phyloP scores from a whole-genome alignment of 1,140 invertebrate genomes.

The Ceratoteleas bidentatus region DNA sequence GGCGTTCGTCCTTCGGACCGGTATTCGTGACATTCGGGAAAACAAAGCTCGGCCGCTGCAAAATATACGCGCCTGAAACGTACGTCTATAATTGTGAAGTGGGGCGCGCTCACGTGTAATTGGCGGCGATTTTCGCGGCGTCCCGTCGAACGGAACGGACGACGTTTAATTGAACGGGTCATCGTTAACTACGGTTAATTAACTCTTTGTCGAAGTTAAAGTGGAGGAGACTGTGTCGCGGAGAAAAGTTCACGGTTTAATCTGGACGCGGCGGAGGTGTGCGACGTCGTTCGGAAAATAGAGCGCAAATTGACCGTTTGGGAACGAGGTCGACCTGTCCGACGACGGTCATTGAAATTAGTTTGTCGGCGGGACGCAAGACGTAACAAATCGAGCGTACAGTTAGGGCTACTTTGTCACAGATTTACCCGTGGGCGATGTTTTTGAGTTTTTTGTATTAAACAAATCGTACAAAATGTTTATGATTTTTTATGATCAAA shows the following conservation, averaged over 20 bases:
- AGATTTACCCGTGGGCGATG: too few relatives aligned
- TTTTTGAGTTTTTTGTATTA: too few relatives aligned
- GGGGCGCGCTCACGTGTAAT: too few relatives aligned
- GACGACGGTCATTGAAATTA: conserved; percentile 4
- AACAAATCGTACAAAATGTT: too few relatives aligned
- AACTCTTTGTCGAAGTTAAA: conserved; percentile 45
- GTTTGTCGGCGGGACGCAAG: neutral
- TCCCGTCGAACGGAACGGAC: neutral
- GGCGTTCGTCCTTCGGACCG: too few relatives aligned
- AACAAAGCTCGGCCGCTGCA: too few relatives aligned
- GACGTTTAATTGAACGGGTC: conserved; percentile 49
- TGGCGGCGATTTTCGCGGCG: neutral
- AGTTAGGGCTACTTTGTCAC: too few relatives aligned
- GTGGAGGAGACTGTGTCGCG: conserved; percentile 8
- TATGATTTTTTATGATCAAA: too few relatives aligned
- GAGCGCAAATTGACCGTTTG: conserved; percentile 5
- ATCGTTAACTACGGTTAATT: conserved; percentile 45
- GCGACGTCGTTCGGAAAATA: conserved; percentile 8
- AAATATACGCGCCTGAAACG: too few relatives aligned
- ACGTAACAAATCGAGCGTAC: too few relatives aligned
- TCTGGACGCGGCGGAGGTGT: conserved; percentile 10
- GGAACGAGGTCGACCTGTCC: neutral
- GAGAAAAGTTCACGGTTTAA: conserved; percentile 32
- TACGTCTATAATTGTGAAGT: too few relatives aligned
- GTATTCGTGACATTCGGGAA: too few relatives aligned